Base-by-base conservation (phyloP, 2,113 vertebrate genomes). In the Setophaga coronata region DNA sequence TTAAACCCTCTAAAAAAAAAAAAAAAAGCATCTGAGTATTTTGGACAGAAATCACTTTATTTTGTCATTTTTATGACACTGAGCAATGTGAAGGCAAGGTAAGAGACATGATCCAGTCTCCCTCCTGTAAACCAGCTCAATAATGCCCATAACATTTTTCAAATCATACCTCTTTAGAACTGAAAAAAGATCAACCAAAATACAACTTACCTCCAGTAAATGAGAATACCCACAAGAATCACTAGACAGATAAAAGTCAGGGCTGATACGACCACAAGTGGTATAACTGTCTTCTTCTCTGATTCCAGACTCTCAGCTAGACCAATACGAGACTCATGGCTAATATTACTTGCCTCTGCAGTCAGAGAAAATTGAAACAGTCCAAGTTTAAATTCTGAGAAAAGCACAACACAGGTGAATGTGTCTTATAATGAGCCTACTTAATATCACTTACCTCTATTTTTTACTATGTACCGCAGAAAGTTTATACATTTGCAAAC, bases 281-380 rank as follows among this genome's bases (percentile, higher is more conserved):
- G 99, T 95, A 99, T 97, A 97, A 99, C 97, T 62, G 99, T 98
- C 95, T 98, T 99, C 98, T 97, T 98, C 97, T 99, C 98, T 85
- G 97, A 96, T 54, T 99, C 99, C 96, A 98, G n/a, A 97, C 98
- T 97, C 96, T 98, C 98, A 94, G 98, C 97, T 89, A 99, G 98
- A 87, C 99, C 99, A 24, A 99, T 98, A 96, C 98, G 98, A 47
- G 99, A 99, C 96, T 99, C 99, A 84, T 99, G 99, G 98, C 99
- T 99, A 99, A 99, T 99, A 99, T 99, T 99, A 98, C 98, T 99
- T 98, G 98, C 99, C 89, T 99, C 99, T 99, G 98, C 88, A 98
- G 97, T 98, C 96, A 87, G 96, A 97, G 97, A 98, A 98, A 98
- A 98, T 97, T 94, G 87, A 98, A 96, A 98, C 81, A 96, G 96